A percentile compares a stretch with the other conserved stretches of the same genome.
phyloP scores from a whole-genome alignment of 2,797 vertebrate genomes.

The Yasuhikotakia modesta region DNA sequence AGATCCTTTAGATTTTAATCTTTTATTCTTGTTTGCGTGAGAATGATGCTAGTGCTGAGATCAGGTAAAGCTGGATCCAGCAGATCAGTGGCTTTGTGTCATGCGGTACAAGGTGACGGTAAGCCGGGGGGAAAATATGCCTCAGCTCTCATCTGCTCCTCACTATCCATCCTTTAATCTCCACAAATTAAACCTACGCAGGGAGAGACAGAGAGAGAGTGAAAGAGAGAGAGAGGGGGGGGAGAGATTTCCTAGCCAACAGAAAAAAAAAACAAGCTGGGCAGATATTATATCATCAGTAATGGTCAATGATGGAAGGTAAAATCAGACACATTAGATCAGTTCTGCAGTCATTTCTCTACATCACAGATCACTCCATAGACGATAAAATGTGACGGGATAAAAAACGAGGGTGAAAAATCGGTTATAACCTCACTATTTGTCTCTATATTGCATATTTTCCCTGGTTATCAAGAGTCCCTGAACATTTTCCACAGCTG shows the following conservation, averaged over 20 bases:
- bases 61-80: slow-evolving; percentile 26
- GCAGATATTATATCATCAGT: slow-evolving; percentile 36
- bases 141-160: slow-evolving; percentile 64
- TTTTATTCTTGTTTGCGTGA: not conserved
- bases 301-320: slow-evolving; percentile 40
- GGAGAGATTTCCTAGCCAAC: not conserved
- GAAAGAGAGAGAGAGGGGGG: slow-evolving; percentile 55
- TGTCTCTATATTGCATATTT: slow-evolving; percentile 49
- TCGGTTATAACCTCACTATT: slow-evolving; percentile 31
- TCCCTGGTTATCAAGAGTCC: slow-evolving; percentile 38
- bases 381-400: slow-evolving; percentile 22
- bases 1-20: not conserved
- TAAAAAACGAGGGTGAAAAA: slow-evolving; percentile 35
- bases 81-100: slow-evolving; percentile 60
- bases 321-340: slow-evolving; percentile 35
- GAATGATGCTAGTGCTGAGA: slow-evolving; percentile 29
- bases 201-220: slow-evolving; percentile 53
- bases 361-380: slow-evolving; percentile 25
- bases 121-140: slow-evolving; percentile 66
- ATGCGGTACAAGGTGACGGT: slow-evolving; percentile 54
- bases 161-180: slow-evolving; percentile 72
- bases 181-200: slow-evolving; percentile 72
- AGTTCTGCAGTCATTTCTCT: slow-evolving; percentile 27
- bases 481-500: slow-evolving; percentile 38
- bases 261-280: not conserved